A percentile compares a stretch with the other conserved stretches of the same genome.
phyloP scores from a whole-genome alignment of 92 coral and sea anemone species.

The Epizoanthus illoricatus region DNA sequence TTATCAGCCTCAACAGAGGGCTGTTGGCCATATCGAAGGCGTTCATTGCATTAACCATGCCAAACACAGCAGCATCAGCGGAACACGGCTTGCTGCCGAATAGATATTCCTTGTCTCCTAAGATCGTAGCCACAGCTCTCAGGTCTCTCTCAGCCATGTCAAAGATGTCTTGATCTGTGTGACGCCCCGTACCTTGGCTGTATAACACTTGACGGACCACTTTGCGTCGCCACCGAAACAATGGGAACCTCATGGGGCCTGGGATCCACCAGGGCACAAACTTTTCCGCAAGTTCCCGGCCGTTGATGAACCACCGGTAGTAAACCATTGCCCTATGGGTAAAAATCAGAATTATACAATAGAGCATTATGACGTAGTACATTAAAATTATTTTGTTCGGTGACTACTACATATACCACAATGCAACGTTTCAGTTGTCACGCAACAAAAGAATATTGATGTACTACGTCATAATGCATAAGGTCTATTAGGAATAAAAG shows the following conservation, averaged over 20 bases:
- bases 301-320: slow-evolving; percentile 8
- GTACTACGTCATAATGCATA: too few species aligned
- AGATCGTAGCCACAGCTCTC: slow-evolving; percentile 54
- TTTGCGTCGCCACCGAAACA: neutral
- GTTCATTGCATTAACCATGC: slow-evolving; percentile 50
- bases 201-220: neutral
- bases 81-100: slow-evolving; percentile 69
- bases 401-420: too few species aligned
- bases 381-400: too few species aligned
- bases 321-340: slow-evolving; percentile 16
- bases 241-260: neutral
- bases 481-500: too few species aligned
- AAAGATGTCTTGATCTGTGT: slow-evolving; percentile 63
- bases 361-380: too few species aligned
- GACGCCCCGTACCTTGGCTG: slow-evolving; percentile 77
- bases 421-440: too few species aligned
- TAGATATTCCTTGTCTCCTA: slow-evolving; percentile 63
- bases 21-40: slow-evolving; percentile 56
- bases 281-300: neutral
- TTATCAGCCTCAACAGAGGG: slow-evolving; percentile 61
- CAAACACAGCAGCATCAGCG: slow-evolving; percentile 66
- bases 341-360: neutral
- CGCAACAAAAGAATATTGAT: too few species aligned
- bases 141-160: slow-evolving; percentile 67
- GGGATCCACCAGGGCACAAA: neutral